A percentile compares a stretch with the other conserved stretches of the same genome.
Conservation (phyloP, 2,113 vertebrate genomes). For the Scatophagus argus region DNA sequence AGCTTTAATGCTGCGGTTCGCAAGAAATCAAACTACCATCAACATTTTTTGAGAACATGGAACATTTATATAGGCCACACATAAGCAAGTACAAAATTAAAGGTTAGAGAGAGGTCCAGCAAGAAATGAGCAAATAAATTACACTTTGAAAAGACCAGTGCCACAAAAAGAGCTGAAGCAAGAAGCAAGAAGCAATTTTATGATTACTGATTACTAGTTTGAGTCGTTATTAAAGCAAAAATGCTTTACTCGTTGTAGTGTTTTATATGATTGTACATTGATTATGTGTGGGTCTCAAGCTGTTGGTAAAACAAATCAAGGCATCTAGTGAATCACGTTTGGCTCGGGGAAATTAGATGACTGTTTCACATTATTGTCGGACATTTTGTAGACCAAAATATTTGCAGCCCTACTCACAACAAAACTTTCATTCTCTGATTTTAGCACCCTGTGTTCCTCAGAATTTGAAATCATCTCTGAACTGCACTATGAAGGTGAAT, state of each 20-base stretch:
- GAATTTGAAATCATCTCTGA: constrained; percentile 67
- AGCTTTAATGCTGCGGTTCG: not conserved
- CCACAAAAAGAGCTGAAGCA: not conserved
- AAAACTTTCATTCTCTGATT: constrained; percentile 5
- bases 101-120: not conserved
- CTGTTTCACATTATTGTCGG: not conserved
- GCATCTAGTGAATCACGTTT: too few species aligned
- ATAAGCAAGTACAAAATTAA: not conserved
- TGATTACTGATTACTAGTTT: too few species aligned
- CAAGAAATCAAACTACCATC: not conserved
- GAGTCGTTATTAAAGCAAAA: not conserved
- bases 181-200: too few species aligned
- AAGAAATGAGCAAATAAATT: not conserved
- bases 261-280: not conserved
- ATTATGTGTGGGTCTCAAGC: not conserved
- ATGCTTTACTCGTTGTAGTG: not conserved
- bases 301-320: not conserved
- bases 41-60: accelerated
- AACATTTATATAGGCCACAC: not conserved
- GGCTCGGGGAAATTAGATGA: not conserved
- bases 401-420: not conserved
- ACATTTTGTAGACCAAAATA: not conserved
- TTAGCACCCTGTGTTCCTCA: constrained; percentile 83
- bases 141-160: not conserved
- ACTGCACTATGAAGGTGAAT: constrained; percentile 76